Base-by-base conservation (phyloP, 2,888 invertebrate species). In the Bhutanitis thaidina region DNA sequence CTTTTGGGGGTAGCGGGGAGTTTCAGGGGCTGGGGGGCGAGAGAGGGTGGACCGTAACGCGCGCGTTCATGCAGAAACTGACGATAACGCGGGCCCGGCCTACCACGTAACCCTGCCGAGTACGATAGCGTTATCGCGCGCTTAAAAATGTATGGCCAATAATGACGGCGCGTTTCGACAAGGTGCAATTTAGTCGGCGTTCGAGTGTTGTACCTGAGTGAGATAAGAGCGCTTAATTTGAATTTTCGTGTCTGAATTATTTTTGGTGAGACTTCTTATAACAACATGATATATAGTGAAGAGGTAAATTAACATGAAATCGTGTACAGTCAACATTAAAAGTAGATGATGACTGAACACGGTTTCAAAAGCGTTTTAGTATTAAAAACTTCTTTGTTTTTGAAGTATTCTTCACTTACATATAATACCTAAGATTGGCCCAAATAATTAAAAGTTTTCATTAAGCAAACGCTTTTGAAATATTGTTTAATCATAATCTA, bases 31-130 rank as follows among this genome's bases (percentile, higher is more conserved):
- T 48, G 55, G 43, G 60, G 56, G 55, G 60, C 55, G 50, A 57
- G 60, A 52, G 56, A 58, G 65, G 74, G 70, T 69, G 64, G 61
- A 62, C 74, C 76, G 85, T 87, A 83, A 83, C 86, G 84, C 66
- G 74, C 69, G 89, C 90, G 90, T 89, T 86, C 88, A 90, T 82
- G 88, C 76, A 77, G 87, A 90, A 90, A 85, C 79, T 82, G 86
- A 83, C 85, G 90, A 90, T 89, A 89, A 90, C 88, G 65, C 63
- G 64, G 34, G 73, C 67, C 77, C 80, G 74, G 86, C 86, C 88
- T 87, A 87, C 86, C 80, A 84, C 83, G 87, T 84, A 86, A 85
- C 87, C 86, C 81, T 70, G 76, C 68, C 62, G 59, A 65, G 64
- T 59, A 59, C 64, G 80, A 82, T 83, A 82, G 70, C 73, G 73